Percentiles rank a stretch among this genome's conserved stretches.
Conservation (phyloP, 2,113 vertebrate genomes). For the Pseudopodoces humilis region DNA sequence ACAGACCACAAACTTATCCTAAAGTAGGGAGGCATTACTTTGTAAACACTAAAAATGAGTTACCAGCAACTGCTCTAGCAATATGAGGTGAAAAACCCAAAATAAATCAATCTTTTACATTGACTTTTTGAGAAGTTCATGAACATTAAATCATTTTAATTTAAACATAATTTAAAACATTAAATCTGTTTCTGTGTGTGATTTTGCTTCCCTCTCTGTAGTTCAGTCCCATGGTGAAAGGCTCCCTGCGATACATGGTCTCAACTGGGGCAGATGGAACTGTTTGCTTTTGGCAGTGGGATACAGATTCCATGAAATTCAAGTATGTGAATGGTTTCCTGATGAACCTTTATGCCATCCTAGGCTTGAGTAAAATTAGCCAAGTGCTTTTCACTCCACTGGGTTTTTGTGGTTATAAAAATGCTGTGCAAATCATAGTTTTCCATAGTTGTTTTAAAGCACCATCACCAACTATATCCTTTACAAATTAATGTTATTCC, state of each 20-base stretch:
- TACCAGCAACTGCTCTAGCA: not conserved
- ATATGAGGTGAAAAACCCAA: not conserved
- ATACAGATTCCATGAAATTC: constrained; percentile 87
- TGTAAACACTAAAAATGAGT: not conserved
- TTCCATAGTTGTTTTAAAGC: not conserved
- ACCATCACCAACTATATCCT: not conserved
- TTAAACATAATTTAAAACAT: no score
- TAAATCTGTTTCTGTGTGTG: not conserved
- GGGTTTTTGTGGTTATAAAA: not conserved
- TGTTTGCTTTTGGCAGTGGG: constrained; percentile 98
- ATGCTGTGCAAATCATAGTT: not conserved
- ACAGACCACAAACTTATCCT: not conserved
- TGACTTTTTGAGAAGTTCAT: not conserved
- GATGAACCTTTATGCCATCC: not conserved
- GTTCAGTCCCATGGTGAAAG: constrained; percentile 96
- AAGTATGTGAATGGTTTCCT: constrained; percentile 76
- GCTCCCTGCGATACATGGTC: constrained; percentile 90
- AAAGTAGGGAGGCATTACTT: not conserved
- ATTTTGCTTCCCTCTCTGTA: constrained; percentile 41
- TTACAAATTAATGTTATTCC: not conserved
- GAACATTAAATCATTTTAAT: not conserved
- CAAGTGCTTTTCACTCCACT: not conserved
- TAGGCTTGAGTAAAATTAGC: not conserved
- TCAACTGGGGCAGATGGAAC: constrained; percentile 97
- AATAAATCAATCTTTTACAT: not conserved